Evolutionary conservation across 2,797 vertebrate species (phyloP), one percentile per base, ranked within the genome.

Genomic region (Pelodytes ibericus): DNA sequence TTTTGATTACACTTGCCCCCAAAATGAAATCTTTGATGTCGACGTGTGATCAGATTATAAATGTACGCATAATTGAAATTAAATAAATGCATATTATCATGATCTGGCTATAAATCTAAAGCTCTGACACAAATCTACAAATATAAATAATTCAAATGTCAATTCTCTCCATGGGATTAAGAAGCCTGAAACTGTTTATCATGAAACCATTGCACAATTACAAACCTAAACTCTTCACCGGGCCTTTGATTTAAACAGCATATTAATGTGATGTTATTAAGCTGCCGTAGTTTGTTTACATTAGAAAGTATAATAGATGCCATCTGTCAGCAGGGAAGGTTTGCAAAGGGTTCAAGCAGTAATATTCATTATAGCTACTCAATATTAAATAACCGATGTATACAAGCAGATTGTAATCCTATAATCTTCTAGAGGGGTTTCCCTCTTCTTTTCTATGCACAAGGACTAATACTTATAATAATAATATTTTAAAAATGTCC

Each of bases 71-170:
- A 41, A 62, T 24, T 62, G 16, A 61, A 64, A 39, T 47, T 10
- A 53, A 31, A 63, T 36, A 53, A n/a, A n/a, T n/a, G n/a, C n/a
- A n/a, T n/a, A 22, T 62, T 63, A 27, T 20, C 20, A 61, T 47
- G 39, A 61, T 72, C 41, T 51, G 51, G 30, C 30, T 39, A 63
- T 22, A 73, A 73, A 73, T 72, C 29, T 63, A 64, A 53, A 63
- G 47, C 22, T 56, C 20, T 56, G 24, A 18, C 47, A 49, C 27
- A 61, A 33, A 67, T 61, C 41, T 61, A 47, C 8, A 65, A 29
- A 33, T 51, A 53, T 70, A 27, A 47, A 39, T 30, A 18, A 66
- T 18, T 69, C 4, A 75, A 62, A 57, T 69, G 18, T 29, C 74
- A 75, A 67, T 62, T 69, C 8, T 47, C 30, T 62, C 22, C 20